Percentiles rank a stretch among this genome's conserved stretches.
These are phyloP conservation scores for Amphimallon solstitiale DNA, from an alignment of 2,888 invertebrate genomes.

Conservation along the genomic window DNA sequence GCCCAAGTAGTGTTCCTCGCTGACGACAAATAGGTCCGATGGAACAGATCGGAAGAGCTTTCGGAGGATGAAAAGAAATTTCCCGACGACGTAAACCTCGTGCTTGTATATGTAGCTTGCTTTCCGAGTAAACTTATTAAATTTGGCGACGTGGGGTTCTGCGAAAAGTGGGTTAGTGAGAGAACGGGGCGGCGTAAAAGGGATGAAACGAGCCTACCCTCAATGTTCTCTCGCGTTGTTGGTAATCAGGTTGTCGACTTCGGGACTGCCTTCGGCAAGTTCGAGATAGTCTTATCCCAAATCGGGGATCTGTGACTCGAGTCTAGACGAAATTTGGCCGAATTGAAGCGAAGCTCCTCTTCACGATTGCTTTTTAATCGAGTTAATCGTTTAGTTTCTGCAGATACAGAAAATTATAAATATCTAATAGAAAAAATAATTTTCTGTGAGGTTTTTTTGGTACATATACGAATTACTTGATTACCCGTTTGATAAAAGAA, in stretches of 20 bases:
- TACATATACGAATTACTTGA: too few relatives aligned
- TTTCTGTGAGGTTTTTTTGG: too few relatives aligned
- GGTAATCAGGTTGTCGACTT: slow-evolving; percentile 34
- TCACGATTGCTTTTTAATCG: slow-evolving; percentile 31
- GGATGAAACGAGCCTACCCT: neutral
- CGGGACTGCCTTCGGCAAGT: slow-evolving; percentile 21
- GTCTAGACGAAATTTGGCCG: slow-evolving; percentile 9
- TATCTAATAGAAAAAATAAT: too few relatives aligned
- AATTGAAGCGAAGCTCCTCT: slow-evolving; percentile 23
- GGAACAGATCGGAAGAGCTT: slow-evolving; percentile 30
- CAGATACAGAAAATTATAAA: too few relatives aligned
- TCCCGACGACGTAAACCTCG: neutral
- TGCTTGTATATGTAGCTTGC: too few relatives aligned
- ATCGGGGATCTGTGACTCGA: slow-evolving; percentile 27
- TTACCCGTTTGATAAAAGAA: too few relatives aligned
- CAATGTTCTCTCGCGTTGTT: slow-evolving; percentile 27
- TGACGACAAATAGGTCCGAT: neutral
- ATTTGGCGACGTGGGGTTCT: slow-evolving; percentile 8
- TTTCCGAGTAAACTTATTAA: slow-evolving; percentile 28
- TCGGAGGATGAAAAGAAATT: slow-evolving; percentile 2
- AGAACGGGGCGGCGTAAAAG: too few relatives aligned
- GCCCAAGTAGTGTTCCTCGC: slow-evolving; percentile 24
- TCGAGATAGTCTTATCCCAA: slow-evolving; percentile 15
- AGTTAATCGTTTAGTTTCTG: slow-evolving; percentile 21
- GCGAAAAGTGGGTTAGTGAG: neutral